phyloP scores from a whole-genome alignment of 64 coral and sea anemone species.

The Cladopsammia gracilis region DNA sequence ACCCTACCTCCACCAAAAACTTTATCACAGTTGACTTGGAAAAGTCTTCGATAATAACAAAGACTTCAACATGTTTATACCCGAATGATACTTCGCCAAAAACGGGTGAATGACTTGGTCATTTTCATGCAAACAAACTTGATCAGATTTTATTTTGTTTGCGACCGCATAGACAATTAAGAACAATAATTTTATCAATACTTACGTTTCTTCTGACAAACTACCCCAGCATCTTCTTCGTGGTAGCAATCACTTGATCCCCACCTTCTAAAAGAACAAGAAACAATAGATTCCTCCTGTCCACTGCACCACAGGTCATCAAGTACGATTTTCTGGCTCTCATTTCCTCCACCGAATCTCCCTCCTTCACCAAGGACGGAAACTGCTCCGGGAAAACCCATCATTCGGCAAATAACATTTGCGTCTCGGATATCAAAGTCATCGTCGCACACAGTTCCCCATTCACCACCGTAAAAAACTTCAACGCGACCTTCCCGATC shows the following conservation, averaged over 20 bases:
- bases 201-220: conserved; percentile 27
- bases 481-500: conserved; percentile 64
- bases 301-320: conserved; percentile 65
- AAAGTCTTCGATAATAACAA: too few species aligned
- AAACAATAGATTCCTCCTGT: conserved; percentile 34
- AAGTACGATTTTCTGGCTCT: conserved; percentile 25
- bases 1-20: too few species aligned
- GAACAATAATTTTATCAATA: neutral
- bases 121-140: too few species aligned
- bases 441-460: conserved; percentile 76
- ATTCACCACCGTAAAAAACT: conserved; percentile 57
- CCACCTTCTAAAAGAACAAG: conserved; percentile 46
- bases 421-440: conserved; percentile 54
- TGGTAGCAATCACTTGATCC: conserved; percentile 39
- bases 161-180: too few species aligned
- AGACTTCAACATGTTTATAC: too few species aligned
- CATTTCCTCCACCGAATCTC: conserved; percentile 29
- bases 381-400: conserved; percentile 56
- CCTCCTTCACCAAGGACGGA: neutral
- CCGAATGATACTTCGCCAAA: too few species aligned
- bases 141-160: too few species aligned
- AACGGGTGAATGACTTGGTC: too few species aligned
- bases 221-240: conserved; percentile 41
- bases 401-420: conserved; percentile 65
- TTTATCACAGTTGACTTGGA: too few species aligned